Evolutionary conservation across 2,113 vertebrate species (phyloP).

Genomic region (Entosphenus tridentatus): DNA sequence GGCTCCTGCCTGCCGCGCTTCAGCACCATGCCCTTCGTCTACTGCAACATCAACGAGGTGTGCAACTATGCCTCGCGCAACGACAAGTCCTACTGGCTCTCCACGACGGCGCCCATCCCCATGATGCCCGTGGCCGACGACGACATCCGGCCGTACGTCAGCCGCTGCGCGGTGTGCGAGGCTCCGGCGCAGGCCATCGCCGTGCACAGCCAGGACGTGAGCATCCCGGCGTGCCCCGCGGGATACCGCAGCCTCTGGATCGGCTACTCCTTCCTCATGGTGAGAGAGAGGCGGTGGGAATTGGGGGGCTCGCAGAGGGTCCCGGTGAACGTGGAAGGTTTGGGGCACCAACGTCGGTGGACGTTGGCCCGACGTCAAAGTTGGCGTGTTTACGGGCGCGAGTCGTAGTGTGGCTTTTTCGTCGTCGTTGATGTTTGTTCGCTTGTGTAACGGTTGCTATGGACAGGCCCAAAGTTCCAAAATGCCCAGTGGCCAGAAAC

Average conservation of each 20-base stretch:
- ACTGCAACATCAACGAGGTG: slow-evolving; percentile 79
- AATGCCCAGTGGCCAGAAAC: too few species aligned
- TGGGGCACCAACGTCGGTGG: too few species aligned
- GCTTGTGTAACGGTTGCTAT: too few species aligned
- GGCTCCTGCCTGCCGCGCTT: slow-evolving; percentile 77
- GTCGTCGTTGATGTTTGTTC: too few species aligned
- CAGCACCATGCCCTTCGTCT: slow-evolving; percentile 89
- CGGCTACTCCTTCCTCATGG: slow-evolving; percentile 94
- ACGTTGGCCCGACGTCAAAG: too few species aligned
- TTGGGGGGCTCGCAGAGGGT: too few species aligned
- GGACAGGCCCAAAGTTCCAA: too few species aligned
- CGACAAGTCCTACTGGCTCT: slow-evolving; percentile 94
- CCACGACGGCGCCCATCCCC: slow-evolving; percentile 72
- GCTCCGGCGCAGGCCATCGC: slow-evolving; percentile 80
- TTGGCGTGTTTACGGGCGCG: too few species aligned
- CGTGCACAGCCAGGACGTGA: slow-evolving; percentile 71
- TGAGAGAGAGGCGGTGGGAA: slow-evolving; percentile 16
- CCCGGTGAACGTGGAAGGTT: too few species aligned
- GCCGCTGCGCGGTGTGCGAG: slow-evolving; percentile 83
- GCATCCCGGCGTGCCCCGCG: slow-evolving; percentile 61
- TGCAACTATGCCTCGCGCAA: slow-evolving; percentile 88
- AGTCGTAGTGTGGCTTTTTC: too few species aligned
- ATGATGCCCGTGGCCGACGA: slow-evolving; percentile 88
- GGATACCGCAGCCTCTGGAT: slow-evolving; percentile 97
- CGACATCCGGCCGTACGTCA: slow-evolving; percentile 71